phyloP scores from a whole-genome alignment of 2,113 vertebrate genomes.

The Acanthisitta chloris region DNA sequence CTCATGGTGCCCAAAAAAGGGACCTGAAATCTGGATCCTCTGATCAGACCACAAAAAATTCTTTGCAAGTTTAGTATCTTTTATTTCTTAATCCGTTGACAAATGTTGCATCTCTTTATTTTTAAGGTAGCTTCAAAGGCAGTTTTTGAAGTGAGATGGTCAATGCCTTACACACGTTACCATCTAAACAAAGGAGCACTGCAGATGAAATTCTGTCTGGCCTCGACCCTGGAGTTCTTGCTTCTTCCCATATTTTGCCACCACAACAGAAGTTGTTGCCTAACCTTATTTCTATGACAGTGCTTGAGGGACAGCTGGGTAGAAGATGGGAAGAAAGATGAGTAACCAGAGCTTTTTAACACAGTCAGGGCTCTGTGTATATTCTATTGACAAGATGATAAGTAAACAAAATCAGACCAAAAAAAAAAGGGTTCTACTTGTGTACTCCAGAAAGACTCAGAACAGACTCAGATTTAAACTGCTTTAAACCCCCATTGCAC shows the following conservation, averaged over 20 bases:
- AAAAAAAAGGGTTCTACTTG: neutral
- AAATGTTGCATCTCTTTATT: neutral
- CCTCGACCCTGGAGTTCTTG: neutral
- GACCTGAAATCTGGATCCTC: neutral
- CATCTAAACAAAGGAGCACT: neutral
- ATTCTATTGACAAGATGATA: neutral
- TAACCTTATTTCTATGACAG: neutral
- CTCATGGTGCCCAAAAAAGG: neutral
- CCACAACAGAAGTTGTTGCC: fast-evolving
- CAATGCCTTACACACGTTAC: neutral
- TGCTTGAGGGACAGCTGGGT: neutral
- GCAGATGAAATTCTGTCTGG: neutral
- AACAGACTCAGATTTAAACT: neutral
- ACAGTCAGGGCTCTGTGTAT: no score
- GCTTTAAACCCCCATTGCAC: neutral
- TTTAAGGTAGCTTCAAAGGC: neutral
- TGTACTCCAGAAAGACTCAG: neutral
- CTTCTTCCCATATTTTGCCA: neutral
- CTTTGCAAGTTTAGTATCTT: neutral
- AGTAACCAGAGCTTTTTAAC: neutral
- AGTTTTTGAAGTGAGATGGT: neutral
- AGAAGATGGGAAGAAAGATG: neutral
- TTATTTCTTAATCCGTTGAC: neutral
- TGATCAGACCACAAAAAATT: neutral
- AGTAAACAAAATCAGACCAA: neutral